These are phyloP conservation scores for Myotis myotis DNA, from an alignment of 2,797 vertebrate genomes.

Conservation along the genomic window DNA sequence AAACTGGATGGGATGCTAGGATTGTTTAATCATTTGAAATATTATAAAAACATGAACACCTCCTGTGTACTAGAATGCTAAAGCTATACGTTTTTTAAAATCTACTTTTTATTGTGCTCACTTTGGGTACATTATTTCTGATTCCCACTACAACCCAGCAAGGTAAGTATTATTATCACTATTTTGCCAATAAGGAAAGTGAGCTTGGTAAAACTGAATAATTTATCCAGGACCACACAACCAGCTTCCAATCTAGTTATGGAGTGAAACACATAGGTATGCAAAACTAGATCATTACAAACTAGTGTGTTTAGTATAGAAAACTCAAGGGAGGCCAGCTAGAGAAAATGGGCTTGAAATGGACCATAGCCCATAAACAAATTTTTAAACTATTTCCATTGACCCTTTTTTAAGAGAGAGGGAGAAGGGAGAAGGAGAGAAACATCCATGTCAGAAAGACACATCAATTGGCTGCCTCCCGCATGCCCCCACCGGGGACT, in stretches of 20 bases:
- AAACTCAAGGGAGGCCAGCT: background rate
- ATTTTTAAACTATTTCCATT: too few relatives aligned
- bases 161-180: constrained; percentile 11
- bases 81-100: background rate
- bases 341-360: background rate
- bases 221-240: background rate
- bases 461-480: too few relatives aligned
- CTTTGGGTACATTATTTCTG: background rate
- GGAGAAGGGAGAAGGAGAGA: too few relatives aligned
- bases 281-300: background rate
- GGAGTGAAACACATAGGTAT: background rate
- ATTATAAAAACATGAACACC: constrained; percentile 4
- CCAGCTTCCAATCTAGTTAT: background rate
- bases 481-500: too few relatives aligned
- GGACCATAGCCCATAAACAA: background rate
- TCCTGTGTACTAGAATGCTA: background rate
- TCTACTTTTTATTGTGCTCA: background rate
- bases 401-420: too few relatives aligned
- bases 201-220: background rate
- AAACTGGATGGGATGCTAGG: background rate
- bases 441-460: too few relatives aligned
- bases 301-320: background rate
- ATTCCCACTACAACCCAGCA: background rate
- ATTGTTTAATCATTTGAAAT: constrained; percentile 20
- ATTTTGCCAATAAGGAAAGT: background rate